Evolutionary conservation across 2,888 invertebrate species (phyloP).

Genomic region (Tiphia femorata): DNA sequence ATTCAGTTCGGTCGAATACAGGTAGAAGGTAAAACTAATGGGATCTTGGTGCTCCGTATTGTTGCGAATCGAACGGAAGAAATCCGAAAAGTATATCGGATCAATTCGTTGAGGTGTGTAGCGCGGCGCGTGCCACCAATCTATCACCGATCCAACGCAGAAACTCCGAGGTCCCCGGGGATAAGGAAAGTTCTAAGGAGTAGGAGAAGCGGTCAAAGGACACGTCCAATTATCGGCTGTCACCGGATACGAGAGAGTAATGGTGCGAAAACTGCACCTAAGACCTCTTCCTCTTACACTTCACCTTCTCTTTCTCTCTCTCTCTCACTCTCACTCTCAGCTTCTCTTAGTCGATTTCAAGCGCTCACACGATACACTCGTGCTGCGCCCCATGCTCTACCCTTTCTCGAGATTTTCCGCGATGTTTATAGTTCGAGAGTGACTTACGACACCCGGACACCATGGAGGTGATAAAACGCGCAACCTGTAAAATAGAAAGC

Average conservation of each 20-base stretch:
- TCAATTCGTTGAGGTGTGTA: slow-evolving; percentile 6
- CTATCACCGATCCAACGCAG: slow-evolving; percentile 29
- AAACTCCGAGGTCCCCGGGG: slow-evolving; percentile 20
- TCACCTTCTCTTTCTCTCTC: too few relatives aligned
- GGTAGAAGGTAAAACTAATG: too few relatives aligned
- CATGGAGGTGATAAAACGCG: background rate
- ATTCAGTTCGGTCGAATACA: too few relatives aligned
- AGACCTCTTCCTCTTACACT: slow-evolving; percentile 11
- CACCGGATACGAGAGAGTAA: slow-evolving; percentile 41
- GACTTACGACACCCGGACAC: slow-evolving; percentile 23
- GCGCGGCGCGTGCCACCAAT: slow-evolving; percentile 29
- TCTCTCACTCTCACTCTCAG: background rate
- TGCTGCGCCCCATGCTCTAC: background rate
- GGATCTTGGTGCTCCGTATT: too few relatives aligned
- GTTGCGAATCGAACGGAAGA: too few relatives aligned
- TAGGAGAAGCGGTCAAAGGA: slow-evolving; percentile 40
- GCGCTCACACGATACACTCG: background rate
- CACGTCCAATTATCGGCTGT: slow-evolving; percentile 55
- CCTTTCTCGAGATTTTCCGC: slow-evolving; percentile 25
- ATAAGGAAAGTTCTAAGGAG: slow-evolving; percentile 13
- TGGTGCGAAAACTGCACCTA: slow-evolving; percentile 37
- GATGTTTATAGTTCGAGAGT: slow-evolving; percentile 18
- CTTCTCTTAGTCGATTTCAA: too few relatives aligned
- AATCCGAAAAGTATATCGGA: too few relatives aligned
- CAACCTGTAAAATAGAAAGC: background rate